Percentiles rank a stretch among this genome's conserved stretches.
Conservation (phyloP, 2,888 invertebrate genomes). For the Yponomeuta cagnagella region DNA sequence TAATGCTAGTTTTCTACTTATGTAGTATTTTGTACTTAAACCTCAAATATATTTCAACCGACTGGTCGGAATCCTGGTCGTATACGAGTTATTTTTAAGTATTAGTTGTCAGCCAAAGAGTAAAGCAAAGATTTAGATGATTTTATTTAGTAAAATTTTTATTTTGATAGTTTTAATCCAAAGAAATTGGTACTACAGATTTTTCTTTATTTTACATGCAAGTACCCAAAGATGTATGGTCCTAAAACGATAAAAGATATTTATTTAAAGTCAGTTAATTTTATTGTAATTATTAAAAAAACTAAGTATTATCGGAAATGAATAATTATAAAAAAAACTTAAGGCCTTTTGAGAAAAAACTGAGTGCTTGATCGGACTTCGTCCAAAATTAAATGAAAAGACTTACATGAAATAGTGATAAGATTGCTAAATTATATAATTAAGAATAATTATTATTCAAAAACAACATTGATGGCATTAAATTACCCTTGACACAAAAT, state of each 20-base stretch:
- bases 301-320: conserved; percentile 9
- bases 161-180: conserved; percentile 2
- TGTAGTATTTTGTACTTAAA: conserved; percentile 3
- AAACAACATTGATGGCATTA: neutral
- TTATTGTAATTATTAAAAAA: neutral
- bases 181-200: conserved; percentile 3
- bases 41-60: neutral
- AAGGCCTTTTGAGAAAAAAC: conserved; percentile 59
- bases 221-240: conserved; percentile 10
- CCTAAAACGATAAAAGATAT: conserved; percentile 4
- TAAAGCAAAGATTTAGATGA: conserved; percentile 20
- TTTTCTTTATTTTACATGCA: conserved; percentile 9
- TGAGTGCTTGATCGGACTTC: conserved; percentile 65
- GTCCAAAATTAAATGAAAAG: conserved; percentile 63
- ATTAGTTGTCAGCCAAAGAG: conserved; percentile 30
- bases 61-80: neutral
- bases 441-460: neutral
- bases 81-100: conserved; percentile 4
- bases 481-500: neutral
- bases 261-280: conserved; percentile 20
- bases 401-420: conserved; percentile 37
- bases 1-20: neutral
- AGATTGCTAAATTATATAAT: conserved; percentile 17
- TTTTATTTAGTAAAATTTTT: neutral
- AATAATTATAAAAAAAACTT: conserved; percentile 25